Evolutionary conservation across 2,113 vertebrate species (phyloP).

Genomic region (Microtus richardsoni): DNA sequence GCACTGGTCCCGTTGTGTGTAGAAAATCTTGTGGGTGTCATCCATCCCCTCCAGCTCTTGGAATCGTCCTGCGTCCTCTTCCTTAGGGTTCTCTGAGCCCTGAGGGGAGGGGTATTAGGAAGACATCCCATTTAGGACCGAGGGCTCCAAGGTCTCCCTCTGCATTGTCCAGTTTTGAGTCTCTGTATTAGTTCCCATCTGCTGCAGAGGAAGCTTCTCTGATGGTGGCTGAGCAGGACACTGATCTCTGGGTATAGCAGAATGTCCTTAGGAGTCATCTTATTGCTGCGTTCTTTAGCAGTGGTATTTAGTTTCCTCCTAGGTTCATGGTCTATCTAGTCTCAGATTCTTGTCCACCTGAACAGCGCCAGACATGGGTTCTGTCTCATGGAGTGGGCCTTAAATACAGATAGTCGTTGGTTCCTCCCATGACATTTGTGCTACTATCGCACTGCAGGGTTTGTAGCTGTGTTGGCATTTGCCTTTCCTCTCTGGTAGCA

Average conservation of each 20-base stretch:
- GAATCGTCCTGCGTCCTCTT: neutral
- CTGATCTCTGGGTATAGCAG: neutral
- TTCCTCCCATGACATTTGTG: too few species aligned
- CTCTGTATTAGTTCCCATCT: neutral
- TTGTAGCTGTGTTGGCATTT: neutral
- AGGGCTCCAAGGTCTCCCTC: neutral
- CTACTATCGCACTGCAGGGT: neutral
- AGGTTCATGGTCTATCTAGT: neutral
- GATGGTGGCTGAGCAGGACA: too few species aligned
- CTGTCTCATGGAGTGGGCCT: neutral
- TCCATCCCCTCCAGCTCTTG: neutral
- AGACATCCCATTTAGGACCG: neutral
- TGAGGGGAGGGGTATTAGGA: neutral
- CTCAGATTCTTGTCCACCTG: neutral
- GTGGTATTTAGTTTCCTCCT: neutral
- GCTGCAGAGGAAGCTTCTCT: neutral
- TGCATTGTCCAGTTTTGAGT: neutral
- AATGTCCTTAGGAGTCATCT: neutral
- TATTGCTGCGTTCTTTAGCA: neutral
- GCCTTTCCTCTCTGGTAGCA: neutral
- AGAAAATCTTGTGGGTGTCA: neutral
- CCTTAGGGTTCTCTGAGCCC: neutral
- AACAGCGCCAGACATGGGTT: neutral
- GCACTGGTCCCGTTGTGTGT: neutral
- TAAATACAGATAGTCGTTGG: too few species aligned